phyloP scores from a whole-genome alignment of 2,797 vertebrate species.

The Halcyon chelicuti region DNA sequence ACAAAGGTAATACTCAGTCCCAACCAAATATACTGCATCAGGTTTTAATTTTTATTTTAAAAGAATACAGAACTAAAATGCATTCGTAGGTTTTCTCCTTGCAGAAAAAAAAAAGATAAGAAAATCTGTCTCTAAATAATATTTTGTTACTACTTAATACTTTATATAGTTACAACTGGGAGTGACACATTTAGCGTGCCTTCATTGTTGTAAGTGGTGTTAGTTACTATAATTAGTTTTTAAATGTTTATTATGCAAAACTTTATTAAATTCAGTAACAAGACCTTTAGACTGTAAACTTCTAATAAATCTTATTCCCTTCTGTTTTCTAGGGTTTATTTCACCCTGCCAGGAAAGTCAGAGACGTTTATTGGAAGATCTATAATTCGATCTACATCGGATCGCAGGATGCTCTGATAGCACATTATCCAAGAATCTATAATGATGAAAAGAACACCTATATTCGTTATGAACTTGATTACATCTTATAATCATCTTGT shows the following conservation, averaged over 20 bases:
- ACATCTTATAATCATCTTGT: constrained; percentile 88
- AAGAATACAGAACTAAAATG: background rate
- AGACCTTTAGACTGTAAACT: background rate
- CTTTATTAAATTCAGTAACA: background rate
- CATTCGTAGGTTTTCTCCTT: background rate
- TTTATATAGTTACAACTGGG: background rate
- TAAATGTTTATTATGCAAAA: background rate
- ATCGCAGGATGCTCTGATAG: constrained; percentile 97
- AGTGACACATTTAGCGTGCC: background rate
- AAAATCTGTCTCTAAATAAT: background rate
- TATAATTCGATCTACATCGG: constrained; percentile 99
- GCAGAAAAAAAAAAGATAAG: background rate
- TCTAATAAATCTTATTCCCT: background rate
- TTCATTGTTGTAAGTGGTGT: background rate
- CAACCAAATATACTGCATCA: background rate
- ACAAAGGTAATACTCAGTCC: background rate
- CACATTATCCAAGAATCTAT: constrained; percentile 97
- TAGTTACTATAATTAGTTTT: background rate
- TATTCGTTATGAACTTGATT: constrained; percentile 96
- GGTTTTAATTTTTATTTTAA: background rate
- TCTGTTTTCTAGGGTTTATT: constrained; percentile 89
- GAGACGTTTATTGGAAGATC: constrained; percentile 99
- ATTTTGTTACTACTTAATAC: background rate
- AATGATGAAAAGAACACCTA: constrained; percentile 98
- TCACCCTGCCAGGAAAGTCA: constrained; percentile 96